A percentile compares a stretch with the other conserved stretches of the same genome.
phyloP scores from a whole-genome alignment of 2,888 invertebrate species.

The Sinopyrophorus schimmeli region DNA sequence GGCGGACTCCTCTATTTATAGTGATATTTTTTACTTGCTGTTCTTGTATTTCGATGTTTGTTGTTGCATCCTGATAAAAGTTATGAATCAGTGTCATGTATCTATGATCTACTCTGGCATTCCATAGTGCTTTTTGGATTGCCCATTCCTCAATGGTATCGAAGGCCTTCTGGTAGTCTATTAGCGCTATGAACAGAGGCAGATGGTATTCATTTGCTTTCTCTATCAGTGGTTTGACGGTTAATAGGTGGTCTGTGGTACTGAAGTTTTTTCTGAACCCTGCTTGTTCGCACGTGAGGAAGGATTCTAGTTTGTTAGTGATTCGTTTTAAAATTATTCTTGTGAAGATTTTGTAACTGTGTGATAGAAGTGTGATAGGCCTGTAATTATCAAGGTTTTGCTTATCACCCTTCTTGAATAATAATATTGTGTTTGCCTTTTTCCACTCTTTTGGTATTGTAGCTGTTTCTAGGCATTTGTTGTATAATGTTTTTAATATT shows the following conservation, averaged over 20 bases:
- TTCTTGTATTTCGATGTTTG: background rate
- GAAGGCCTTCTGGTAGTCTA: constrained; percentile 2
- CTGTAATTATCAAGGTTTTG: background rate
- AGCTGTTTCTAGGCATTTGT: background rate
- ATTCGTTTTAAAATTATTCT: background rate
- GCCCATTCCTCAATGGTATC: background rate
- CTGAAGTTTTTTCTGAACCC: background rate
- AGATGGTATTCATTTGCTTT: constrained; percentile 3
- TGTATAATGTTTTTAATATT: constrained; percentile 4
- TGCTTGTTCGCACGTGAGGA: constrained; percentile 3
- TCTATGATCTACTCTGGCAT: background rate
- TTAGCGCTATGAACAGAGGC: constrained; percentile 3
- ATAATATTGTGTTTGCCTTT: background rate
- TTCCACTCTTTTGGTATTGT: background rate
- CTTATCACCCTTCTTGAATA: background rate
- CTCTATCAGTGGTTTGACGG: constrained; percentile 6
- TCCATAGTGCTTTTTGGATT: constrained; percentile 1
- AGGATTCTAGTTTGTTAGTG: background rate
- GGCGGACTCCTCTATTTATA: constrained; percentile 5
- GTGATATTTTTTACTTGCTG: constrained; percentile 1
- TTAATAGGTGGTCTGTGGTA: constrained; percentile 1
- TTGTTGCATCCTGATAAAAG: background rate
- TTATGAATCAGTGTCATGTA: background rate
- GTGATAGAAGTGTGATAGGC: background rate
- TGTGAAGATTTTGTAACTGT: background rate